Conservation (phyloP, 1,140 invertebrate genomes). For the Lasaia peninsularis region DNA sequence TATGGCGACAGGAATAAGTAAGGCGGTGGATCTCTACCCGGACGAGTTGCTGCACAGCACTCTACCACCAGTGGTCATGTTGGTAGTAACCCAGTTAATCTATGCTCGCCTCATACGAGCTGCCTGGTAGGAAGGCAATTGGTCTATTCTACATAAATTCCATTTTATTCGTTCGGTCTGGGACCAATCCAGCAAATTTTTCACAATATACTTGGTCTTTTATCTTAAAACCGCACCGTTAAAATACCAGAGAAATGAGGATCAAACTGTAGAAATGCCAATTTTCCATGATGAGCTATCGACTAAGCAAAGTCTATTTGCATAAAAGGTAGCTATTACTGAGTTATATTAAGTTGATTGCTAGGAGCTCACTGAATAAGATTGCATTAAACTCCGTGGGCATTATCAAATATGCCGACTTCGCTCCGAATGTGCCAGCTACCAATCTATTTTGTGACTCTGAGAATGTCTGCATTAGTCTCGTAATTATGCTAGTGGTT, state of each 20-base stretch:
- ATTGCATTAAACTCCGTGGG: constrained; percentile 41
- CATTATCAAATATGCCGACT: constrained; percentile 47
- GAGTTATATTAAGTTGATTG: constrained; percentile 32
- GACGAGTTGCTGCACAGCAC: too few relatives aligned
- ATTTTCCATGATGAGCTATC: constrained; percentile 5
- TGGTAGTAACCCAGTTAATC: too few relatives aligned
- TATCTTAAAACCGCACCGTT: too few relatives aligned
- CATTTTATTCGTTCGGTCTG: too few relatives aligned
- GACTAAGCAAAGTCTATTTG: constrained; percentile 8
- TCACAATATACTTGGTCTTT: too few relatives aligned
- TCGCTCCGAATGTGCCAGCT: constrained; percentile 35
- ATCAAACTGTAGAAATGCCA: background rate
- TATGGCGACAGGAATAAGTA: too few relatives aligned
- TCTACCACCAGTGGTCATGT: too few relatives aligned
- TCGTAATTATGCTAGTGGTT: background rate
- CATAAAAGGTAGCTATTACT: constrained; percentile 14
- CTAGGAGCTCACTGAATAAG: constrained; percentile 31
- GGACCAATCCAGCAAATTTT: too few relatives aligned
- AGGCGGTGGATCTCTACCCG: too few relatives aligned
- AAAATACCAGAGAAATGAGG: background rate
- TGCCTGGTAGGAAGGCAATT: too few relatives aligned
- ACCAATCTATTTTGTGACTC: constrained; percentile 21
- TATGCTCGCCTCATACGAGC: too few relatives aligned
- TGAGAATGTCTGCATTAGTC: constrained; percentile 20
- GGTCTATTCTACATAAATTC: too few relatives aligned